A percentile compares a stretch with the other conserved stretches of the same genome.
phyloP scores from a whole-genome alignment of 2,888 invertebrate species.

The Amiota communis region DNA sequence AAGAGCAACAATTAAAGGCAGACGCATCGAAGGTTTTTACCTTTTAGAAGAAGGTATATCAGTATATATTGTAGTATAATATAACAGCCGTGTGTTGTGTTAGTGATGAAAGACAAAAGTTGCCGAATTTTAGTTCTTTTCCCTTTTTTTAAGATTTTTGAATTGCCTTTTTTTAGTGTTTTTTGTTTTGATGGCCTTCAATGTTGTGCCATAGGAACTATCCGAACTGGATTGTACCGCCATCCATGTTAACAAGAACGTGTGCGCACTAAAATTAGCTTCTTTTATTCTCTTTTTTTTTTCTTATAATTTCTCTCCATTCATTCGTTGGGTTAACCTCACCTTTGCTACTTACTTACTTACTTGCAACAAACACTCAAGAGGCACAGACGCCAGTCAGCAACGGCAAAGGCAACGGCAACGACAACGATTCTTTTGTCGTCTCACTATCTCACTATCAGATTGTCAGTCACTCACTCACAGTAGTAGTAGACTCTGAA shows the following conservation, averaged over 20 bases:
- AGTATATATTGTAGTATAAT: too few relatives aligned
- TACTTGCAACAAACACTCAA: background rate
- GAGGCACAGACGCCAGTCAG: background rate
- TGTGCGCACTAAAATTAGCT: too few relatives aligned
- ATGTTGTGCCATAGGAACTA: background rate
- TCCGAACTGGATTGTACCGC: background rate
- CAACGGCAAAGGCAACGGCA: background rate
- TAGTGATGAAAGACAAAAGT: too few relatives aligned
- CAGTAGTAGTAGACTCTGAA: background rate
- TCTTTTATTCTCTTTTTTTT: too few relatives aligned
- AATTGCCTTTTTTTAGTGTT: background rate
- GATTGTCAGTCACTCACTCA: constrained; percentile 19
- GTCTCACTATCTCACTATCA: background rate
- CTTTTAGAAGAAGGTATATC: too few relatives aligned
- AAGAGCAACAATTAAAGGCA: constrained; percentile 15
- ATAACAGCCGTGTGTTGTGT: too few relatives aligned
- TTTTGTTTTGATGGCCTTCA: background rate
- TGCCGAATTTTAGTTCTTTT: too few relatives aligned
- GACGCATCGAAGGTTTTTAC: background rate
- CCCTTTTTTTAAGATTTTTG: background rate
- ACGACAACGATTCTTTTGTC: background rate
- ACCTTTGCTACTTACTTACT: background rate
- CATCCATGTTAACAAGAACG: too few relatives aligned
- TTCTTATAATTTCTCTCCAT: too few relatives aligned
- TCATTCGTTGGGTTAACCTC: too few relatives aligned